Base-by-base conservation (phyloP, 1,140 invertebrate genomes). In the Megathymus violae region DNA sequence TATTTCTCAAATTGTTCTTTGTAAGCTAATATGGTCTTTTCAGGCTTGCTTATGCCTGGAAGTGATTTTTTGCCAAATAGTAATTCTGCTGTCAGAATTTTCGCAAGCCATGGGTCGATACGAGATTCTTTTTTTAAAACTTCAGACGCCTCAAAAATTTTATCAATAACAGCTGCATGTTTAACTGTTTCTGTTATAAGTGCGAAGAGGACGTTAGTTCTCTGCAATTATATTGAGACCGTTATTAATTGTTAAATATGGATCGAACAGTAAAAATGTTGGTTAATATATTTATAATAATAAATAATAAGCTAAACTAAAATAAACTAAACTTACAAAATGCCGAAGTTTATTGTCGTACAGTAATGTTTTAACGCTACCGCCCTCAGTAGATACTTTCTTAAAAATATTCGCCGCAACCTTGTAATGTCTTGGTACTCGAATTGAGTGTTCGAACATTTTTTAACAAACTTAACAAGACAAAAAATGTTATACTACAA, bases 401-500 rank as follows among this genome's bases (percentile, higher is more conserved):
- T 94, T 92, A 17, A 95, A 87, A 56, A 96, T 93, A 79, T 93
- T 93, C 1, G 95, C 93, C 14, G 94, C 93, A 64, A 92, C 78
- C 92, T 95, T 96, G 82, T 96, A 97, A 78, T 96, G 88, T 79
- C 94, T 93, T 38, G 96, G 96, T 64, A 96, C 95, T 92, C 94
- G 95, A 34, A 96, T 82, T 36, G 95, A 96, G 89, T 96, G 95
- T 67, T 93, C 91, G 84, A 94, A 94, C 92, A 92, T 91, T 77
- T 75, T 89, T 34, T 17, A 31, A 61, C 51, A 22, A 56, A 43
- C 69, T 76, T 71, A 67, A 67, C 27, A 40, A 62, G 7, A 47
- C 25, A 46, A 65, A 46, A 64, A 51, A 31, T 56, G 40, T 52
- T 62, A 60, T n/a, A 67, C 75, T 69, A 64, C 52, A 56, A 48